phyloP scores from a whole-genome alignment of 2,797 vertebrate genomes.

The Neostethus bicornis region DNA sequence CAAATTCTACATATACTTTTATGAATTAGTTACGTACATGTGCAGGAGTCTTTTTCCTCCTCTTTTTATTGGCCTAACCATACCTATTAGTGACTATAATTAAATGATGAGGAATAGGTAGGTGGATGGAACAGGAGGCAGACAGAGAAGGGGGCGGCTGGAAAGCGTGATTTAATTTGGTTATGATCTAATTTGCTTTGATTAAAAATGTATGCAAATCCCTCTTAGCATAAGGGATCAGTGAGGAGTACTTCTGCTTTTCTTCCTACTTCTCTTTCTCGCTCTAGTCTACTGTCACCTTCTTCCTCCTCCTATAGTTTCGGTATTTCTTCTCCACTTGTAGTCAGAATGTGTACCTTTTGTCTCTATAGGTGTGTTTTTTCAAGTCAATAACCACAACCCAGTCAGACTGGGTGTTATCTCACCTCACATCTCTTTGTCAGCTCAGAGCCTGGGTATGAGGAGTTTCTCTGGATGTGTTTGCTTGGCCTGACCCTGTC shows the following conservation, averaged over 20 bases:
- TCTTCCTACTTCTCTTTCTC: constrained; percentile 31
- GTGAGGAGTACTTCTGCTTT: constrained; percentile 67
- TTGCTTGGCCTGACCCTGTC: constrained; percentile 47
- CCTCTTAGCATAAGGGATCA: constrained; percentile 82
- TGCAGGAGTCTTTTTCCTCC: constrained; percentile 20
- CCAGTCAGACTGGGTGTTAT: constrained; percentile 62
- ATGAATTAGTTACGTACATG: constrained; percentile 43
- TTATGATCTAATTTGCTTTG: constrained; percentile 88
- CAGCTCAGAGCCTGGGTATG: constrained; percentile 41
- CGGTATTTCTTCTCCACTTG: constrained; percentile 41
- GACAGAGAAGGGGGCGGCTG: constrained; percentile 74
- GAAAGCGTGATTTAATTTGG: constrained; percentile 84
- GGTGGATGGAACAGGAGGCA: constrained; percentile 76
- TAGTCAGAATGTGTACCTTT: constrained; percentile 35
- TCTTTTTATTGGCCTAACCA: constrained; percentile 57
- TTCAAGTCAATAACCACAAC: constrained; percentile 43
- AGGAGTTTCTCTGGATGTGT: constrained; percentile 34
- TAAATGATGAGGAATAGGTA: constrained; percentile 79
- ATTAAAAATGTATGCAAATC: constrained; percentile 88
- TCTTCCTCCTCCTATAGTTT: constrained; percentile 36
- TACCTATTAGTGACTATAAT: constrained; percentile 80
- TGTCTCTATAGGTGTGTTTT: constrained; percentile 43
- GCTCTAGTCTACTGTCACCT: constrained; percentile 21
- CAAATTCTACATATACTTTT: constrained; percentile 15
- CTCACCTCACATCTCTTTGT: constrained; percentile 57